Conservation (phyloP, 2,888 invertebrate species). For the Torymus tubicola region DNA sequence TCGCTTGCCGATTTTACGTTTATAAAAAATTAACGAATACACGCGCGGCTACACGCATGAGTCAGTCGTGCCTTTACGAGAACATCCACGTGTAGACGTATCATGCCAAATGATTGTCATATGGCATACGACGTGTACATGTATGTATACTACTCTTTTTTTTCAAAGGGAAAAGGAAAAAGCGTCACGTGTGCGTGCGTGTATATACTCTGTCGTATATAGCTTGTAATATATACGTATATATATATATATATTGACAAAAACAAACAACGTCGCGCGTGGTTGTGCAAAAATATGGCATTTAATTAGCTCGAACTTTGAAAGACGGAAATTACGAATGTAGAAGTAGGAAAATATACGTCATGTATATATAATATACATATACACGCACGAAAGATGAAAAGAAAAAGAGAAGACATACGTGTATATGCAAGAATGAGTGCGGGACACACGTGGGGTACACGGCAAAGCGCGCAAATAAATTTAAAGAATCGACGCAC, state of each 20-base stretch:
- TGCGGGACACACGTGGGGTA: conserved; percentile 22
- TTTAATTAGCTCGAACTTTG: conserved; percentile 31
- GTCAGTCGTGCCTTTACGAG: background rate
- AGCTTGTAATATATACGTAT: too few relatives aligned
- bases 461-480: conserved; percentile 1
- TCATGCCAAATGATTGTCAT: too few relatives aligned
- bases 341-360: conserved; percentile 46
- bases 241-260: background rate
- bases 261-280: background rate
- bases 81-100: too few relatives aligned
- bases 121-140: too few relatives aligned
- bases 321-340: conserved; percentile 42
- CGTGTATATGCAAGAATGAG: too few relatives aligned
- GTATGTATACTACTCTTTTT: too few relatives aligned
- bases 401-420: conserved; percentile 50
- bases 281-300: background rate
- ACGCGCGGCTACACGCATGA: background rate
- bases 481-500: conserved; percentile 24
- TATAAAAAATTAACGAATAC: too few relatives aligned
- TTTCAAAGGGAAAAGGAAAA: too few relatives aligned
- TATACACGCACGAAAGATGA: conserved; percentile 42
- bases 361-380: background rate
- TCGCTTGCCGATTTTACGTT: too few relatives aligned
- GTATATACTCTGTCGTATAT: too few relatives aligned
- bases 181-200: too few relatives aligned